Conservation (phyloP, 2,113 vertebrate species). For the Tylochromis polylepis region DNA sequence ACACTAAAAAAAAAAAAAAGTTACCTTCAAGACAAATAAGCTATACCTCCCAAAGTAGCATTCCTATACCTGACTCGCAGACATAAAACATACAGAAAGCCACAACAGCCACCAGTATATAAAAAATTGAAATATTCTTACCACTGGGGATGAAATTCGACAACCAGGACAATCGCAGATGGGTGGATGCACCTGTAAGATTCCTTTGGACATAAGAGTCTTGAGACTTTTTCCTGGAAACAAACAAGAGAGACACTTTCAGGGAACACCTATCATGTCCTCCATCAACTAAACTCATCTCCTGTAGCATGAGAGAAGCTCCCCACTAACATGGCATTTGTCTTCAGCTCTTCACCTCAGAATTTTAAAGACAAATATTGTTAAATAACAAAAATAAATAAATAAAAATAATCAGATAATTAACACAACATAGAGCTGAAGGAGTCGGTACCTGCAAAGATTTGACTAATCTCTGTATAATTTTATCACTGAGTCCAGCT, state of each 20-base stretch:
- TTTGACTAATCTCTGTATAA: not conserved
- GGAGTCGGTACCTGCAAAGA: not conserved
- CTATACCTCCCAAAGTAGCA: not conserved
- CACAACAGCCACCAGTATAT: not conserved
- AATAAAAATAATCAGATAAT: not conserved
- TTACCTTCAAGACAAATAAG: not conserved
- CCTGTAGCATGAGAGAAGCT: not conserved
- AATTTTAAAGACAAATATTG: not conserved
- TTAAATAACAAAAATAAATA: not conserved
- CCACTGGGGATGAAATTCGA: conserved; percentile 99
- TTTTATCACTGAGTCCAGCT: not conserved
- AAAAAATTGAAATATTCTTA: conserved; percentile 71
- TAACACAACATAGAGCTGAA: not conserved
- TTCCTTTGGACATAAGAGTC: conserved; percentile 99
- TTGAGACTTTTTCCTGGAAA: conserved; percentile 96
- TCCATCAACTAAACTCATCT: not conserved
- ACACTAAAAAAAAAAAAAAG: not conserved
- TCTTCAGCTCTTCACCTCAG: not conserved
- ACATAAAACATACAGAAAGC: not conserved
- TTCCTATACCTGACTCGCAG: not conserved
- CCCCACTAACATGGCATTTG: not conserved
- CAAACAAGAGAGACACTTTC: not conserved
- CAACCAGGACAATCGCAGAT: conserved; percentile 99
- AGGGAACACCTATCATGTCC: not conserved
- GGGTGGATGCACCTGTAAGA: conserved; percentile 99